Evolutionary conservation across 2,888 invertebrate genomes (phyloP).

Genomic region (Tiliacea aurago): DNA sequence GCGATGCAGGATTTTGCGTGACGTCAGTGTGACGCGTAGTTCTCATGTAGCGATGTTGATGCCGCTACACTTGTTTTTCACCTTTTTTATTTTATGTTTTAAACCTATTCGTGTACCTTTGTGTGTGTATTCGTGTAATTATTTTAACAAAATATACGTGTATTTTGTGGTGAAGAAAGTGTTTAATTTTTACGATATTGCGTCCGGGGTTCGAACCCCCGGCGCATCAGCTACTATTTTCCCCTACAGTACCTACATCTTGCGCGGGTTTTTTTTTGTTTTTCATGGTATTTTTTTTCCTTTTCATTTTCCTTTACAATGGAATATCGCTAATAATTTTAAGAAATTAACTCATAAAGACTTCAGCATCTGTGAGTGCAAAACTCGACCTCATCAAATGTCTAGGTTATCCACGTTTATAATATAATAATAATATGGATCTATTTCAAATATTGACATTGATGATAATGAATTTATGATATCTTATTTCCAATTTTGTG

Average conservation of each 20-base stretch:
- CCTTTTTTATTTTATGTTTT: no score
- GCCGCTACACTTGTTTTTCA: no score
- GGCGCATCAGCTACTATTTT: no score
- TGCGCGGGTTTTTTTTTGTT: not conserved
- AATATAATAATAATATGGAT: constrained; percentile 23
- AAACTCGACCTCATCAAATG: constrained; percentile 3
- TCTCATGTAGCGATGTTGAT: no score
- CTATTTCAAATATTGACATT: constrained; percentile 37
- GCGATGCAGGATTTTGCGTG: no score
- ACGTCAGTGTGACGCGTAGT: no score
- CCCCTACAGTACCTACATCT: not conserved
- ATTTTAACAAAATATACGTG: no score
- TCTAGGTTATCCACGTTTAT: not conserved
- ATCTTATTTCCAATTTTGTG: constrained; percentile 19
- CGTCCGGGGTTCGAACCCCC: no score
- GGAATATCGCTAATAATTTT: not conserved
- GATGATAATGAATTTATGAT: constrained; percentile 14
- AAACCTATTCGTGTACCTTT: no score
- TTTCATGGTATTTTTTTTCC: not conserved
- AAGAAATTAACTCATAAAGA: not conserved
- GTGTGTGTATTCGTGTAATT: no score
- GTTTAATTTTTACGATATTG: no score
- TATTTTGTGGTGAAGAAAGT: no score
- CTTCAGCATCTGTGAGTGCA: constrained; percentile 4
- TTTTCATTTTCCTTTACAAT: not conserved